Evolutionary conservation across 2,888 invertebrate species (phyloP).

Genomic region (Adelognathus sp.): DNA sequence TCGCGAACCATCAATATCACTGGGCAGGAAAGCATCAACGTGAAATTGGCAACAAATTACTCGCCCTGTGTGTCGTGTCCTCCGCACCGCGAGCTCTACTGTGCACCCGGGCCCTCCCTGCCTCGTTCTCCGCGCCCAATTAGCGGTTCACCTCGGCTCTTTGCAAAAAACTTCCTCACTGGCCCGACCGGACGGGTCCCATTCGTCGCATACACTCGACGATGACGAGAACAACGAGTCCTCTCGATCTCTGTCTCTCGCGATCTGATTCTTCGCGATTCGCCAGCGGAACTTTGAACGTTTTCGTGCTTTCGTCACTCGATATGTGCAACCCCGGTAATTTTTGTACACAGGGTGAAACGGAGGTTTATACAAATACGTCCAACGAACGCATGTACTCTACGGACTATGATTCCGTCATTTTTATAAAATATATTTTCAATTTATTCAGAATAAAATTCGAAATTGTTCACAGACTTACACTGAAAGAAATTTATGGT

Average conservation of each 20-base stretch:
- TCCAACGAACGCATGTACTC: too few species aligned
- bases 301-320: not conserved
- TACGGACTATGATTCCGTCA: too few species aligned
- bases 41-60: constrained; percentile 78
- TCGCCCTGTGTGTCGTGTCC: constrained; percentile 58
- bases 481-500: too few species aligned
- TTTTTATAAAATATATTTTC: too few species aligned
- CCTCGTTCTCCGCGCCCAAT: constrained; percentile 72
- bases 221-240: constrained; percentile 49
- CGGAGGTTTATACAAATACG: too few species aligned
- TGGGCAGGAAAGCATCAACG: constrained; percentile 67
- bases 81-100: constrained; percentile 43
- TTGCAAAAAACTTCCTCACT: constrained; percentile 25
- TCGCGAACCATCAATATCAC: constrained; percentile 62
- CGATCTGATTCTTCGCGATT: constrained; percentile 5
- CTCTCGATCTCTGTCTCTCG: not conserved
- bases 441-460: too few species aligned
- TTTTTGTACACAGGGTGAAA: not conserved
- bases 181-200: constrained; percentile 13
- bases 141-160: constrained; percentile 69
- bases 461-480: too few species aligned
- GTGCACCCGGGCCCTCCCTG: constrained; percentile 56
- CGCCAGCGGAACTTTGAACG: not conserved
- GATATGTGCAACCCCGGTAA: not conserved
- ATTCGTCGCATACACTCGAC: constrained; percentile 33